phyloP scores from a whole-genome alignment of 2,113 vertebrate genomes.

The Hyperoodon ampullatus region DNA sequence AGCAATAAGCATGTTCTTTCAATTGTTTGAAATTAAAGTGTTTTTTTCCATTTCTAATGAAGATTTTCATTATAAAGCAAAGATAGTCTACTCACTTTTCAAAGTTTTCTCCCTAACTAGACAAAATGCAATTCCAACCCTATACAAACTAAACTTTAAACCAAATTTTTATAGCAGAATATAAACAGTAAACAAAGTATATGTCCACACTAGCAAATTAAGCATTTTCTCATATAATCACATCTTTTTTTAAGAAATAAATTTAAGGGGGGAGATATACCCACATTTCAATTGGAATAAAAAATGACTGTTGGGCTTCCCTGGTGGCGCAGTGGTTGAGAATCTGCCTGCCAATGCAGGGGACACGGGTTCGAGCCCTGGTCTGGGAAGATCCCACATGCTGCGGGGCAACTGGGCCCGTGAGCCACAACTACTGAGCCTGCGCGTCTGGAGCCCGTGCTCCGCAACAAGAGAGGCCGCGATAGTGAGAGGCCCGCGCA shows the following conservation, averaged over 20 bases:
- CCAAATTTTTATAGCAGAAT: neutral
- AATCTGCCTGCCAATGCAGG: no score
- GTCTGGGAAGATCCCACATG: no score
- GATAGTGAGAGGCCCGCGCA: no score
- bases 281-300: neutral
- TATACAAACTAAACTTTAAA: neutral
- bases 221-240: neutral
- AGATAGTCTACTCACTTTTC: neutral
- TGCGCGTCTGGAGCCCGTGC: no score
- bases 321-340: no score
- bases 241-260: conserved; percentile 35
- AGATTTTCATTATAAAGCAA: neutral
- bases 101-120: neutral
- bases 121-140: neutral
- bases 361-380: no score
- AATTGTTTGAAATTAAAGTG: neutral
- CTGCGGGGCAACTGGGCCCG: no score
- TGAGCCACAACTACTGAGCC: no score
- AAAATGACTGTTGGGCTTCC: neutral
- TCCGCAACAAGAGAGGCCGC: no score
- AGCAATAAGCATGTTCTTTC: neutral
- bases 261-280: neutral
- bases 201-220: neutral
- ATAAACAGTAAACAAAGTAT: neutral
- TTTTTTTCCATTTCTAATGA: neutral